phyloP scores from a whole-genome alignment of 2,113 vertebrate species.

The Rhombomys opimus region DNA sequence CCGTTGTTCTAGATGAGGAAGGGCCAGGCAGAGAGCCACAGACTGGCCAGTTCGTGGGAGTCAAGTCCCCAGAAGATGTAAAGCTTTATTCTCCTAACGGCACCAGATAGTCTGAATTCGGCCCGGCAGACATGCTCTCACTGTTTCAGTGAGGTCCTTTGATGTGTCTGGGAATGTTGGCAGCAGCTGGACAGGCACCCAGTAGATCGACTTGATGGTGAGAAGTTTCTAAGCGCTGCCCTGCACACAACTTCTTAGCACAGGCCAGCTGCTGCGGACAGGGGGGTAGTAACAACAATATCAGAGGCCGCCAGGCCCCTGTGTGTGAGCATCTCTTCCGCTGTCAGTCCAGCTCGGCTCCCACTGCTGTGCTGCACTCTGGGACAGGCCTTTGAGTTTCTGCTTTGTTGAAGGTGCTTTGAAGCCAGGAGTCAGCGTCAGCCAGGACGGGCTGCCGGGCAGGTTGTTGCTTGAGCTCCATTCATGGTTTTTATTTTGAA shows the following conservation, averaged over 20 bases:
- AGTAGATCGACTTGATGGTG: not conserved
- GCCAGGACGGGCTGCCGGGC: conserved; percentile 17
- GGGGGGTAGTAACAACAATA: conserved; percentile 24
- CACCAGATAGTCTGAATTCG: not conserved
- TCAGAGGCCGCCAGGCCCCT: not conserved
- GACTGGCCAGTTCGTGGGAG: not conserved
- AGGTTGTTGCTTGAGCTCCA: conserved; percentile 63
- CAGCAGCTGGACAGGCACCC: not conserved
- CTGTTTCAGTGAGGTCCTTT: conserved; percentile 19
- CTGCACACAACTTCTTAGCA: conserved; percentile 20
- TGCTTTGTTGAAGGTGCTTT: conserved; percentile 65
- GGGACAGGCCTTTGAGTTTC: conserved; percentile 67
- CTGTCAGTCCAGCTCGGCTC: not conserved
- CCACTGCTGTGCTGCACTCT: conserved; percentile 39
- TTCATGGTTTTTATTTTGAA: not conserved
- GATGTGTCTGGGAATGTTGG: not conserved
- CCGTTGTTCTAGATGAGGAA: not conserved
- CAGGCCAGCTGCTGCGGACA: conserved; percentile 32
- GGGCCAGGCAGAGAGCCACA: not conserved
- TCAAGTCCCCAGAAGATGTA: not conserved
- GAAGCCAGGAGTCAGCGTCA: conserved; percentile 57
- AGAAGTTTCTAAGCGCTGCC: conserved; percentile 54
- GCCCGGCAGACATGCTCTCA: not conserved
- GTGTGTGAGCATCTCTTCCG: conserved; percentile 45
- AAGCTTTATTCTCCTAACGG: not conserved